These are phyloP conservation scores for Temnothorax curvispinosus DNA, from an alignment of 1,140 invertebrate species.

Conservation along the genomic window DNA sequence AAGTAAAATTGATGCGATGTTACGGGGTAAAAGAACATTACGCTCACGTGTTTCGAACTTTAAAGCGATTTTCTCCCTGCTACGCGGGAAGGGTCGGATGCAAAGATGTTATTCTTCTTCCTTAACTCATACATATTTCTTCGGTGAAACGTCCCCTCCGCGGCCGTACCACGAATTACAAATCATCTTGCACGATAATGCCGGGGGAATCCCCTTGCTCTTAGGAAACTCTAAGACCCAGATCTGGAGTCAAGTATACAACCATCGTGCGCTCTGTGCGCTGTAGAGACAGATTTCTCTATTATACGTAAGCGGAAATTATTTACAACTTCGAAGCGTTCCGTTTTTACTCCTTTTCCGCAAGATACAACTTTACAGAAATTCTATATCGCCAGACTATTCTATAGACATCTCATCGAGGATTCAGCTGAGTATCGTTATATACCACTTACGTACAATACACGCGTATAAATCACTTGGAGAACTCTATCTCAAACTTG, in stretches of 20 bases:
- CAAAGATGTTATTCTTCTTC: constrained; percentile 74
- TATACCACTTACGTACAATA: constrained; percentile 9
- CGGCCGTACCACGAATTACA: constrained; percentile 68
- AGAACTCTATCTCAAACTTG: constrained; percentile 62
- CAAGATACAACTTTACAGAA: neutral
- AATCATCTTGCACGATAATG: constrained; percentile 72
- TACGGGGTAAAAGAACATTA: constrained; percentile 63
- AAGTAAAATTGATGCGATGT: constrained; percentile 62
- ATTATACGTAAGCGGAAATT: constrained; percentile 2
- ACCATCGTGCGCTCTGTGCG: neutral
- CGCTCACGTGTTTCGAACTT: constrained; percentile 71
- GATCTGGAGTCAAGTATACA: constrained; percentile 60
- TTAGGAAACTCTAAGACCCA: constrained; percentile 58
- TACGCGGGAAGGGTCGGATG: constrained; percentile 38
- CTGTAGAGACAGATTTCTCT: neutral
- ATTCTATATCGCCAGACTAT: neutral
- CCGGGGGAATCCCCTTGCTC: constrained; percentile 58
- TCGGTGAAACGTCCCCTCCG: constrained; percentile 55
- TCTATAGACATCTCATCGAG: neutral
- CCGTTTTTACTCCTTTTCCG: neutral
- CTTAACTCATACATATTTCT: constrained; percentile 75
- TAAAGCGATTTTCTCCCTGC: constrained; percentile 64
- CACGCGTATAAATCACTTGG: constrained; percentile 52
- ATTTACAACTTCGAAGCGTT: neutral
- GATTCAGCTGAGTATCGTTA: constrained; percentile 7